phyloP scores from a whole-genome alignment of 2,888 invertebrate genomes.

The Clostera curtula region DNA sequence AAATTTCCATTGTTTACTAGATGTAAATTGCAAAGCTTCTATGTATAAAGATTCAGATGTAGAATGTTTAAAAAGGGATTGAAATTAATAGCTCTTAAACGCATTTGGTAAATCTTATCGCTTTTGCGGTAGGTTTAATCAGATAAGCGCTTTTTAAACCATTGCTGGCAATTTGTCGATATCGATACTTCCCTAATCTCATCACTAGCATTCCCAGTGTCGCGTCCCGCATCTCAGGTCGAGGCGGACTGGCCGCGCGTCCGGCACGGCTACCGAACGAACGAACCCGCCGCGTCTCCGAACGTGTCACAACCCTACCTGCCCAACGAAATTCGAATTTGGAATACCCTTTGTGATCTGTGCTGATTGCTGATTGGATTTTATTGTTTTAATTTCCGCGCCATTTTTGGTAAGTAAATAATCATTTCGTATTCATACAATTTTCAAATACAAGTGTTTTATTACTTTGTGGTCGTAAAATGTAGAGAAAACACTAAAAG shows the following conservation, averaged over 20 bases:
- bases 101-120: too few species aligned
- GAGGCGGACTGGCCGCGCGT: slow-evolving; percentile 58
- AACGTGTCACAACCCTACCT: slow-evolving; percentile 36
- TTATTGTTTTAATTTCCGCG: slow-evolving; percentile 8
- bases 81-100: too few species aligned
- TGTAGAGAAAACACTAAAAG: background rate
- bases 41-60: too few species aligned
- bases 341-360: slow-evolving; percentile 21
- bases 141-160: too few species aligned
- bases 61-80: too few species aligned
- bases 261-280: slow-evolving; percentile 69
- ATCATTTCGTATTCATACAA: background rate
- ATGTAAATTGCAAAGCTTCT: too few species aligned
- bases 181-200: slow-evolving; percentile 15
- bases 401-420: slow-evolving; percentile 17
- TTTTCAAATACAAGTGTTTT: too few species aligned
- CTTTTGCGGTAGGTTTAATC: too few species aligned
- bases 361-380: slow-evolving; percentile 21
- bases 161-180: slow-evolving; percentile 18
- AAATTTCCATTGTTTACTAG: too few species aligned
- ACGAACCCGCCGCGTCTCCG: slow-evolving; percentile 48
- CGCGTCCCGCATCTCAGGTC: slow-evolving; percentile 32
- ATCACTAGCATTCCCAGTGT: slow-evolving; percentile 34
- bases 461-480: background rate
- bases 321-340: slow-evolving; percentile 5